Evolutionary conservation across 2,888 invertebrate species (phyloP), one percentile per base, ranked within the genome.

Genomic region (Agapetus fuscipes): DNA sequence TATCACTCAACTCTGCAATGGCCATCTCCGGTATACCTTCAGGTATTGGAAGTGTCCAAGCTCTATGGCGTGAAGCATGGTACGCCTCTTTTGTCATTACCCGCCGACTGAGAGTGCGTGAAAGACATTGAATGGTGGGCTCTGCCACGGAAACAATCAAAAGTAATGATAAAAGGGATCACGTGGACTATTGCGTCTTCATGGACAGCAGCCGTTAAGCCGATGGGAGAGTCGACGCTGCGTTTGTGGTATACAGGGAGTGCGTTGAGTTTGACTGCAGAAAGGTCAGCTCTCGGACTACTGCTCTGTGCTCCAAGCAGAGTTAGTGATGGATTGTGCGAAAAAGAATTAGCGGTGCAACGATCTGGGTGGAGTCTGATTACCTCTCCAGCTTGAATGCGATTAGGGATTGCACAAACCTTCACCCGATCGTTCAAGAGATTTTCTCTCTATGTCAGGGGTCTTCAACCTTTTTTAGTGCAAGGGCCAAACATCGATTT

Each of bases 261-360:
- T 20, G 17, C 14, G 13, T 7, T 12, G 40, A 40, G 9, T 14
- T 40, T 3, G 7, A 5, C 11, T 6, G 2, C 5, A 9, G 12
- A 7, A 35, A 30, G n/a, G 3, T 14, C 7, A 29, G 13, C 24
- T 40, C 2, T 29, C 13, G 10, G 30, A 9, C 12, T 24, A 20
- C 16, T 35, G 40, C 35, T 35, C 25, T 11, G 30, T 24, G 10
- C 25, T 30, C 30, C 40, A 40, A 17, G 31, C 32, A 16, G 35
- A 40, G 16, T 3, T 40, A 24, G 12, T 15, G 14, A 7, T 35
- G n/a, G 27, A 3, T 27, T 4, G 4, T 11, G 10, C 4, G n/a
- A 3, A 27, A 27, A 27, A 12, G n/a, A 4, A 9, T 27, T 4
- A 11, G 4, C 7, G 27, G n/a, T 4, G n/a, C n/a, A 4, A 9